These are phyloP conservation scores for Araneus ventricosus DNA, from an alignment of 1,140 invertebrate species.

Conservation along the genomic window DNA sequence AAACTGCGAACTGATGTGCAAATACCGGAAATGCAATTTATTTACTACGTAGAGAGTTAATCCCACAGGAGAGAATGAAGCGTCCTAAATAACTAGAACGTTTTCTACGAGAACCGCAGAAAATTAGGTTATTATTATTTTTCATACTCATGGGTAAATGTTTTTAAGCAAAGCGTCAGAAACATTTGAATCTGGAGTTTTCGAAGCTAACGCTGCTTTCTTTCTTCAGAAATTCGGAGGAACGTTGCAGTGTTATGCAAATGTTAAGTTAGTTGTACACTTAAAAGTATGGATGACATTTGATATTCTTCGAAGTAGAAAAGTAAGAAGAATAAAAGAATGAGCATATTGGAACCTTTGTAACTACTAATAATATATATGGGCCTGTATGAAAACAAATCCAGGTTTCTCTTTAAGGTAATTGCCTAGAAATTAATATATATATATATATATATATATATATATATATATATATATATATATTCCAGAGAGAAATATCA, in stretches of 20 bases:
- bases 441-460: too few species aligned
- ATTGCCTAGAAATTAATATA: neutral
- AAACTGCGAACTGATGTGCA: neutral
- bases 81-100: neutral
- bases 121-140: slow-evolving; percentile 33
- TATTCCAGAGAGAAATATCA: too few species aligned
- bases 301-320: neutral
- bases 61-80: neutral
- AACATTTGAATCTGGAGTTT: slow-evolving; percentile 27
- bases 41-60: slow-evolving; percentile 23
- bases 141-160: neutral
- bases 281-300: neutral
- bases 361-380: neutral
- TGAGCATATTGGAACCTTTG: neutral
- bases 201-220: neutral
- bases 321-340: neutral
- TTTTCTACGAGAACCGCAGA: neutral
- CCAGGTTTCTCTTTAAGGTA: neutral
- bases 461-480: too few species aligned
- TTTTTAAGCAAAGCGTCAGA: neutral
- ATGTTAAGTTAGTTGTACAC: neutral
- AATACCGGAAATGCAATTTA: slow-evolving; percentile 21
- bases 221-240: neutral
- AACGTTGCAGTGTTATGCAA: neutral
- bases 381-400: neutral